These are phyloP conservation scores for Ovis aries DNA, from an alignment of 2,113 vertebrate species.

Conservation along the genomic window DNA sequence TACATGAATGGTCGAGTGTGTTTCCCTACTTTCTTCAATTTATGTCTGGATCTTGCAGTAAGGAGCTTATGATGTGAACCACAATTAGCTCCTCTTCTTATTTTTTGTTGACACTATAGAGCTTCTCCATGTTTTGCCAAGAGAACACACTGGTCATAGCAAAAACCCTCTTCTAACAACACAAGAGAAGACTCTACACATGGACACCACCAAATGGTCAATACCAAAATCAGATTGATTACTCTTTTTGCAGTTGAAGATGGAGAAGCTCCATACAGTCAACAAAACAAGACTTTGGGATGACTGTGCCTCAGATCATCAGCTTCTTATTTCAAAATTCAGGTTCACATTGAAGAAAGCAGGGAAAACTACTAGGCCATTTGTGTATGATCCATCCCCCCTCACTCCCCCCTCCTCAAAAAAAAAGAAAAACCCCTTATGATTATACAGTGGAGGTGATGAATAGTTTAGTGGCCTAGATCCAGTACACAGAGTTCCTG, in stretches of 20 bases:
- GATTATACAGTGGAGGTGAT: neutral
- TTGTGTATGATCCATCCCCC: neutral
- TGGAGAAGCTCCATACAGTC: neutral
- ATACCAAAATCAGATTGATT: neutral
- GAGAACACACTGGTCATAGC: neutral
- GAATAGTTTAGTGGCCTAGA: neutral
- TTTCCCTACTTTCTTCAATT: neutral
- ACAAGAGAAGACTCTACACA: neutral
- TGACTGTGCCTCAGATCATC: neutral
- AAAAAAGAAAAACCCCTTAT: neutral
- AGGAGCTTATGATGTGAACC: neutral
- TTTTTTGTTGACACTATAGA: neutral
- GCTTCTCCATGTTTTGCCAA: neutral
- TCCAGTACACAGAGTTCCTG: neutral
- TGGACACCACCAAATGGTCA: neutral
- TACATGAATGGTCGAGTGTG: neutral
- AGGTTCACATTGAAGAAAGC: neutral
- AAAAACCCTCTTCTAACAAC: neutral
- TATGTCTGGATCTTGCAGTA: neutral
- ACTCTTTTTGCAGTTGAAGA: neutral
- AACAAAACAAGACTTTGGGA: neutral
- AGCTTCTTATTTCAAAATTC: neutral
- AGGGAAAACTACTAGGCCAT: neutral
- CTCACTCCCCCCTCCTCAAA: accelerated
- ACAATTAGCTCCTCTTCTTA: neutral